Base-by-base conservation (phyloP, 2,888 invertebrate genomes). In the Agrochola macilenta region DNA sequence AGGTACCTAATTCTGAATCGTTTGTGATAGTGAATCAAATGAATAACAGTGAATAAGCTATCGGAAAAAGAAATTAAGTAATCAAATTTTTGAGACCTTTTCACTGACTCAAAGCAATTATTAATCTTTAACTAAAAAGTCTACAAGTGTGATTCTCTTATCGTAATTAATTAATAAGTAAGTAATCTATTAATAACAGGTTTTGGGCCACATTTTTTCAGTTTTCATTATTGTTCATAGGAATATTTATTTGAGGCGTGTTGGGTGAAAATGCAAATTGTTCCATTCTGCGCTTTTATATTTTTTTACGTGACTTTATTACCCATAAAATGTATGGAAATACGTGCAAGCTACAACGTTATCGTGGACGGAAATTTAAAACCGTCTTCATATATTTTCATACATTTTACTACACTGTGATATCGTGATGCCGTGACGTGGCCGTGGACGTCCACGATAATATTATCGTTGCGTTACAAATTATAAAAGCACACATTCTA, bases 101-200 rank as follows among this genome's bases (percentile, higher is more conserved):
- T 71, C 68, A 35, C 72, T 35, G 57, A n/a, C n/a, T 52, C 26
- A 64, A 84, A 58, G 72, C 64, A 76, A 76, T 54, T 66, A 30
- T 54, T 66, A 30, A 73, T 64, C 0, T 43, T 11, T 35, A 23
- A 52, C 12, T 78, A 14, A 69, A 71, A 81, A 68, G 70, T 77
- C 49, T 63, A 43, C 60, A 74, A 82, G 86, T 82, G 83, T 85
- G 83, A 84, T 85, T 82, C 73, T 76, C 23, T 70, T 60, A 63
- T 60, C 5, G 7, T 81, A 70, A 71, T 39, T 81, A 70, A 71
- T 39, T 57, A 46, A 23, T 63, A 60, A 65, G 23, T 72, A 39
- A 39, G 26, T 57, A 8, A 46, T 52, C 23, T 52, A 72, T 2
- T n/a, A 23, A 26, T 61, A 7, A 20, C 57, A 64, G 30, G 30